Conservation (phyloP, 2,797 vertebrate species). For the Myotis findleyi region DNA sequence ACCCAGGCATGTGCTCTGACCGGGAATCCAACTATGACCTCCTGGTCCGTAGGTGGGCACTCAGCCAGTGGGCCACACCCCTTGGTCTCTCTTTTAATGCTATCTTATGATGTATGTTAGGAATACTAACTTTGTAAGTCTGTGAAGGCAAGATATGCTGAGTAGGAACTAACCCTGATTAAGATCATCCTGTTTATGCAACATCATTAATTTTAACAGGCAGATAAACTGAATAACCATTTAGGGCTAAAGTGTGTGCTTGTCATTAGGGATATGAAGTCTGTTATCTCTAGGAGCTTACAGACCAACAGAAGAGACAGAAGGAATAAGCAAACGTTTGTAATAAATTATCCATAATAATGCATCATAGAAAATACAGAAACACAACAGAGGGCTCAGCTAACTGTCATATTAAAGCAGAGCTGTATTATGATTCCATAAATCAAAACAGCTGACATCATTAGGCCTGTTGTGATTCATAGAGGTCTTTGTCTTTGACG, state of each 20-base stretch:
- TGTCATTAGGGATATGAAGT: constrained; percentile 16
- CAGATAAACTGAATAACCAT: not conserved
- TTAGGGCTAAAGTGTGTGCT: constrained; percentile 29
- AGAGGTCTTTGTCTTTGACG: constrained; percentile 28
- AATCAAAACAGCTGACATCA: not conserved
- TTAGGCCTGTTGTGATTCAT: not conserved
- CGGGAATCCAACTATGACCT: no score
- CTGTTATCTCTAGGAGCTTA: not conserved
- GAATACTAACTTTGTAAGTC: not conserved
- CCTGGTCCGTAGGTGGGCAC: no score
- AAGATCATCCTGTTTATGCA: constrained; percentile 1
- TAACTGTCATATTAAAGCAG: not conserved
- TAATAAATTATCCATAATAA: not conserved
- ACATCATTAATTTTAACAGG: not conserved
- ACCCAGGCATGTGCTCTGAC: no score
- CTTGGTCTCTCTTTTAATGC: not conserved
- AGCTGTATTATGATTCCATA: not conserved
- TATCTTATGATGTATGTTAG: not conserved
- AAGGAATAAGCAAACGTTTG: constrained; percentile 9
- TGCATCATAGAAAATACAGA: not conserved
- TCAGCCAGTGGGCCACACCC: no score
- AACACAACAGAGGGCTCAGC: not conserved
- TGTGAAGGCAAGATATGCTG: not conserved
- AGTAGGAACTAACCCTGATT: not conserved
- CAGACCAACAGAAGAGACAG: constrained; percentile 3